Percentiles rank a stretch among this genome's conserved stretches.
Conservation (phyloP, 2,113 vertebrate genomes). For the Channa maculata region DNA sequence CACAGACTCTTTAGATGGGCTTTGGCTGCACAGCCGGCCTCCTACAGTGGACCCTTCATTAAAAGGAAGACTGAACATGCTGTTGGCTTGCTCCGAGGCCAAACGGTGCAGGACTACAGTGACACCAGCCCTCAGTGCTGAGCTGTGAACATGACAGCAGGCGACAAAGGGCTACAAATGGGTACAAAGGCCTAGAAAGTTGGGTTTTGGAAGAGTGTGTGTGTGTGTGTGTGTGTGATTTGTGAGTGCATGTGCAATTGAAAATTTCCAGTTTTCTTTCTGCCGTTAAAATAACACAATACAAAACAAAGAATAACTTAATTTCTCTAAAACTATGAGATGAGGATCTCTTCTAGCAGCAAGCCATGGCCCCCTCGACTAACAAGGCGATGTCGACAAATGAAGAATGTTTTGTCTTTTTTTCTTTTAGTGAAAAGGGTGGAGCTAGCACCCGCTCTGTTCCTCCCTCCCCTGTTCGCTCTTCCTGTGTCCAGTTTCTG, state of each 20-base stretch:
- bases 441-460: constrained; percentile 30
- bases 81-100: constrained; percentile 33
- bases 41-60: constrained; percentile 39
- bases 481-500: constrained; percentile 38
- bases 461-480: constrained; percentile 12
- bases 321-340: constrained; percentile 64
- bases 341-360: constrained; percentile 76
- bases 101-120: constrained; percentile 26
- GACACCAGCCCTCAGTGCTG: constrained; percentile 34
- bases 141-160: constrained; percentile 48
- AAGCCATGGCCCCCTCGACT: constrained; percentile 66
- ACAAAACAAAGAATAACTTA: constrained; percentile 70
- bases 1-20: constrained; percentile 38
- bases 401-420: constrained; percentile 46
- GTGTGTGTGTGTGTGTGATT: constrained; percentile 8
- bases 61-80: constrained; percentile 45
- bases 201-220: constrained; percentile 1
- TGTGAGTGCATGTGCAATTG: constrained; percentile 22
- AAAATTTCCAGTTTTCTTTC: constrained; percentile 54
- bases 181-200: constrained; percentile 5
- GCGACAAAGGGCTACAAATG: constrained; percentile 32
- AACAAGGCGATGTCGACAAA: constrained; percentile 66
- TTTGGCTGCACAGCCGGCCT: constrained; percentile 24
- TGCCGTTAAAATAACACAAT: constrained; percentile 54
- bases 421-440: constrained; percentile 12